Evolutionary conservation across 2,797 vertebrate species (phyloP), one percentile per base, ranked within the genome.

Genomic region (Jordanella pulchra): DNA sequence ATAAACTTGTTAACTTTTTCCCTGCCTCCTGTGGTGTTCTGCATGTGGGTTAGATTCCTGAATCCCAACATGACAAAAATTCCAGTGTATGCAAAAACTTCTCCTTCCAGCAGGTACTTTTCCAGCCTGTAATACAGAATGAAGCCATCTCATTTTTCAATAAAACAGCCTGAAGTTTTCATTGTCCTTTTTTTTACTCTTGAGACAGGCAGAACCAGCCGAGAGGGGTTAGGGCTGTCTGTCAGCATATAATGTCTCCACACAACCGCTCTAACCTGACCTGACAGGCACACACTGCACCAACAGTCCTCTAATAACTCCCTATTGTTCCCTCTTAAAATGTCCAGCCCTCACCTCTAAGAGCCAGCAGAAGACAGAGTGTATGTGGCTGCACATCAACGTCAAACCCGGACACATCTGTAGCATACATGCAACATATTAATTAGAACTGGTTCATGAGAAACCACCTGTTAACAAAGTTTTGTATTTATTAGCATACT

Each of bases 251-350:
- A 85, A 86, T 85, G 76, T 93, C 90, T 93, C 86, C 65, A 71
- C 84, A 87, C 78, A 87, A 77, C 75, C 72, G 72, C 54, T 85
- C 81, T 92, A 91, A 94, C 86, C 78, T 25, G 77, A 90, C 81
- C 85, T 89, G 89, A 88, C 84, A 87, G 78, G 77, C 90, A 85
- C 89, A 90, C 89, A 89, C 85, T 67, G 66, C 66, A 66, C 79
- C 89, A 91, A 92, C 92, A 91, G 88, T 82, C 72, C 85, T 86
- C 86, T 85, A 87, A 89, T 84, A 91, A 92, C 76, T 89, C 78
- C 55, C 86, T 73, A 89, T 91, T 93, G 91, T 93, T 91, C 85
- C 61, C 66, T 63, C 21, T 39, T n/a, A 82, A 79, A 91, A 92
- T 75, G 75, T 84, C 82, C 78, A 61, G 42, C 68, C 74, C 44